These are phyloP conservation scores for Drosophila takahashii DNA, from an alignment of 1,140 invertebrate genomes.

Conservation along the genomic window DNA sequence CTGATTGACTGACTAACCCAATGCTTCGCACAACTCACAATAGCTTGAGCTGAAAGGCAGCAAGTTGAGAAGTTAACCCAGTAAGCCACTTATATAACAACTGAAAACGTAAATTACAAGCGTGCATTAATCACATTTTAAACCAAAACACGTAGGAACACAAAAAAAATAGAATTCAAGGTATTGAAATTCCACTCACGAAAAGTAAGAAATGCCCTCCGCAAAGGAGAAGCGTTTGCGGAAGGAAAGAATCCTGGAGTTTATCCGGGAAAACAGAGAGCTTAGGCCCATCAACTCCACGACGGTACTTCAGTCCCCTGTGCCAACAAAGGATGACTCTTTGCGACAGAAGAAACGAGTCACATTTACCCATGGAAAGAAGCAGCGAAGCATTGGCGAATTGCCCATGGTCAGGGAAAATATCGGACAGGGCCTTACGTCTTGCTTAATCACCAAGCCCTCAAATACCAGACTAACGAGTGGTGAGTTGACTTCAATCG, in stretches of 20 bases:
- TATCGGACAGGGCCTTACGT: conserved; percentile 52
- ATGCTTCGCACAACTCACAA: conserved; percentile 16
- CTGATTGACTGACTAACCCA: conserved; percentile 22
- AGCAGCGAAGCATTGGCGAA: conserved; percentile 2
- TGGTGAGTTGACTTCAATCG: background rate
- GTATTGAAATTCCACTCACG: background rate
- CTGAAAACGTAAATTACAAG: background rate
- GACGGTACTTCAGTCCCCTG: background rate
- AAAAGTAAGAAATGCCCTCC: conserved; percentile 10
- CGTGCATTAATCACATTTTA: background rate
- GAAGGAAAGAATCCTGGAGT: conserved; percentile 23
- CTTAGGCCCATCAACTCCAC: background rate
- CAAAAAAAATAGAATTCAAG: background rate
- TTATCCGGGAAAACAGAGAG: conserved; percentile 16
- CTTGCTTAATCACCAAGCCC: conserved; percentile 62
- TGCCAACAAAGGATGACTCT: background rate
- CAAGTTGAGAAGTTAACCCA: background rate
- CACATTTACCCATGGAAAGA: conserved; percentile 47
- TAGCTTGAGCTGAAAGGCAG: conserved; percentile 5
- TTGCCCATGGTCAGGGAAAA: conserved; percentile 26
- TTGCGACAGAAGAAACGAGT: conserved; percentile 51
- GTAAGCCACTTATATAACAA: conserved; percentile 21
- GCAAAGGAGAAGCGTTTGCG: conserved; percentile 15
- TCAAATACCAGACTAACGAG: conserved; percentile 22
- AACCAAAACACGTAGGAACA: background rate